Base-by-base conservation (phyloP, 2,888 invertebrate species). In the Dynastes grantii region DNA sequence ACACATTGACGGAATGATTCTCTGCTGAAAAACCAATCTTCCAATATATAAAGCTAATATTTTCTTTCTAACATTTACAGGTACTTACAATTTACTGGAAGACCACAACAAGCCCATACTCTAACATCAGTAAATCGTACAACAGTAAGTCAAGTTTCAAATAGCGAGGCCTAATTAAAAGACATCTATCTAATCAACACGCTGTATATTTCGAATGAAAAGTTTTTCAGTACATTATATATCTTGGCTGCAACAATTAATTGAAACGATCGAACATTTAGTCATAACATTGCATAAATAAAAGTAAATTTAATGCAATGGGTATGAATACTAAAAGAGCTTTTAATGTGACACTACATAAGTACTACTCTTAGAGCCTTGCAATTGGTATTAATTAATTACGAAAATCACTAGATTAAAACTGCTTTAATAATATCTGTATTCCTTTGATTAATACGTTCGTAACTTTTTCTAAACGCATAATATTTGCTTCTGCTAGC, bases 1-100 rank as follows among this genome's bases (percentile, higher is more conserved):
- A 55, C 13, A 2, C 45, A 11, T 11, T 8, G 0, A 16, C 5
- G 55, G 8, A 55, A 55, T n/a, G 6, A 55, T 16, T 55, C n/a
- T n/a, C n/a, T 8, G 9, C 9, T 45, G 11, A 6, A 45, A 11
- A 45, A 11, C 2, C 9, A 55, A 55, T n/a, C n/a, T n/a, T 55
- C n/a, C 16, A 16, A 55, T 4, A 2, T 45, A 1, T 11, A 11
- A 70, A 70, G 22, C 22, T 27, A 53, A 51, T 53, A 11, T 51
- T 51, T 37, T 64, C 8, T 64, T 8, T n/a, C n/a, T 37, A 29
- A 55, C n/a, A 67, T 71, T 53, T 86, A 22, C 85, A 87, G 87
- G 77, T 87, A 87, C 80, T 86, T 86, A 79, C 81, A 83, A 55
- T 85, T 85, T 78, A 84, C 83, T 64, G 87, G 87, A 76, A 86